Evolutionary conservation across 2,797 vertebrate species (phyloP).

Genomic region (Tamandua tetradactyla): DNA sequence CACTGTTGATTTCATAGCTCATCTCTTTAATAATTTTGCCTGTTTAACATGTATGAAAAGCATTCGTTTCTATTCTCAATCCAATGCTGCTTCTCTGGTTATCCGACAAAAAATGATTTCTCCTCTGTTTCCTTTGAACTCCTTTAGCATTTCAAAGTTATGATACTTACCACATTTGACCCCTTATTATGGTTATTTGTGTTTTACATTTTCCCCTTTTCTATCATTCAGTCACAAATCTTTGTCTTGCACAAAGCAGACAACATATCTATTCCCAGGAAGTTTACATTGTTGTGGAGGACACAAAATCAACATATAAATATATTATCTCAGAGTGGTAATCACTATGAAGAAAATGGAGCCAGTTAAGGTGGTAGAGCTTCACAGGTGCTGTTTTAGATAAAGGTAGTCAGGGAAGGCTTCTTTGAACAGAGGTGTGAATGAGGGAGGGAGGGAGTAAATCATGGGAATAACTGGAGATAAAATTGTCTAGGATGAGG

Average conservation of each 20-base stretch:
- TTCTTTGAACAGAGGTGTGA: neutral
- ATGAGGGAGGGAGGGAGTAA: neutral
- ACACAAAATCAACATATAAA: neutral
- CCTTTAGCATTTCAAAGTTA: neutral
- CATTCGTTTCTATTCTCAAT: neutral
- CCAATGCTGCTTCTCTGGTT: neutral
- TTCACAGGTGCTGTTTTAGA: neutral
- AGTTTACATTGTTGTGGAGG: neutral
- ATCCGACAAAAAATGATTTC: neutral
- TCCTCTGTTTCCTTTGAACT: neutral
- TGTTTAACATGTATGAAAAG: neutral
- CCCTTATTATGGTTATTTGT: neutral
- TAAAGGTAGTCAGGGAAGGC: neutral
- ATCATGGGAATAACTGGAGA: neutral
- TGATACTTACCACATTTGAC: rapidly evolving
- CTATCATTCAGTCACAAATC: neutral
- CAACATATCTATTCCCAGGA: neutral
- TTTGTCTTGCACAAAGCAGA: neutral
- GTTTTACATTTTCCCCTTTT: neutral
- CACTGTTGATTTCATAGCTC: neutral
- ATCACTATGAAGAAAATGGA: neutral
- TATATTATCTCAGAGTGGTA: neutral
- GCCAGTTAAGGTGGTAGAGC: neutral
- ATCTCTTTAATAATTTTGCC: neutral
- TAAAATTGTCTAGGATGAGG: neutral